Evolutionary conservation across 2,888 invertebrate species (phyloP), one percentile per base, ranked within the genome.

Genomic region (Heliconius ethilla): DNA sequence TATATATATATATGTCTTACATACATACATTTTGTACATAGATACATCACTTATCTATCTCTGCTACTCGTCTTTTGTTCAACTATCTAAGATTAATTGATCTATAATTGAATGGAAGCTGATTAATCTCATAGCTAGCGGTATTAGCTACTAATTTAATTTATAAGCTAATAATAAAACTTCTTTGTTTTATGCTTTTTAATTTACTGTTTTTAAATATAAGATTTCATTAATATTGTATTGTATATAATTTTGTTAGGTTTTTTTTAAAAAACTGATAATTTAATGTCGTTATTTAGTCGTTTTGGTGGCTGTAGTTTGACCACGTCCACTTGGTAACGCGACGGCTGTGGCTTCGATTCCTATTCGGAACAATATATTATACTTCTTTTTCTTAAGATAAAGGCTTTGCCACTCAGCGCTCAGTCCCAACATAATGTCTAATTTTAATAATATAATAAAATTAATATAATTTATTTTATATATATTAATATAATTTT

Each of bases 71-170:
- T 27, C 45, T 62, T 72, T 73, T 67, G 45, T 67, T 69, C 63
- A 73, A 45, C 73, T 72, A 79, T 75, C 59, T 27, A 67, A 72
- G 33, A 63, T 70, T 51, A 77, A 79, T 79, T 79, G 75, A 27
- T 77, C 75, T 37, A 59, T 79, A 79, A 79, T 79, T 77, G 77
- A 37, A 75, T 63, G 40, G 73, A 70, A 74, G 75, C 70, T 75
- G 69, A 70, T 75, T 75, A 76, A 76, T 76, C 70, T 76, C 76
- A 76, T 59, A n/a, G 22, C 55, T 59, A 55, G n/a, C 55, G n/a
- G 22, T 59, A n/a, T 3, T 59, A 59, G 22, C 9, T 59, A 59
- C 10, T n/a, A n/a, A n/a, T 59, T n/a, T 4, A 59, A 59, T 9
- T 59, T n/a, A 59, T n/a, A 59, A 59, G 59, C 22, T n/a, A 9